Conservation (phyloP, 1,140 invertebrate species). For the Oreohelix idahoensis region DNA sequence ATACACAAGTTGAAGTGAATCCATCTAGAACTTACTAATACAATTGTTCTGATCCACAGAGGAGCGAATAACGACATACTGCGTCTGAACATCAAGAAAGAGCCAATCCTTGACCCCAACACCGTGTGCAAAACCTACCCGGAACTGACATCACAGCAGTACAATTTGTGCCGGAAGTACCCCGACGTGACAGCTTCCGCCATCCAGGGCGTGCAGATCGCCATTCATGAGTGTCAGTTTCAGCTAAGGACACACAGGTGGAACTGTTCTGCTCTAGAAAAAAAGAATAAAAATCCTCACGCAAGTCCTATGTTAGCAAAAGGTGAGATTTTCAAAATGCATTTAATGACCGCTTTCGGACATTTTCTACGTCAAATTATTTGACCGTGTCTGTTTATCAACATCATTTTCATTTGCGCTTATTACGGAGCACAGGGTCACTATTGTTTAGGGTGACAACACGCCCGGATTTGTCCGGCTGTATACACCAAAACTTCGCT, state of each 20-base stretch:
- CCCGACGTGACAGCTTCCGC: constrained; percentile 91
- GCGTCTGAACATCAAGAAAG: constrained; percentile 62
- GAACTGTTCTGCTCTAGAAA: constrained; percentile 71
- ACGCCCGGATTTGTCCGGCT: no score
- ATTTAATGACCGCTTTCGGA: no score
- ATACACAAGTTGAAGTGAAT: no score
- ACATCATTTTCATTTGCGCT: no score
- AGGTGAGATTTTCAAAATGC: constrained; percentile 60
- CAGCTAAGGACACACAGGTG: constrained; percentile 69
- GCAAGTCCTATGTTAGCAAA: constrained; percentile 85
- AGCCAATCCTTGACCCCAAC: constrained; percentile 67
- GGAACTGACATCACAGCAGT: constrained; percentile 85
- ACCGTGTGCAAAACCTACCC: constrained; percentile 74
- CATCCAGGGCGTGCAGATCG: constrained; percentile 87
- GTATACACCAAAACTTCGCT: no score
- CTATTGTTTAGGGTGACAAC: no score
- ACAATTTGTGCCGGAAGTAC: constrained; percentile 85
- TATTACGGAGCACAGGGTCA: no score
- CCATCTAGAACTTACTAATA: no score
- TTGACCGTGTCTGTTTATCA: no score
- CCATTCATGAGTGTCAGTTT: constrained; percentile 79
- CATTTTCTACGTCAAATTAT: no score
- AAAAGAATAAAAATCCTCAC: constrained; percentile 84
- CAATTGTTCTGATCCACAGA: background rate
- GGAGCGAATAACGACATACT: constrained; percentile 61